Conservation (phyloP, 2,888 invertebrate genomes). For the Ganaspis brasiliensis region DNA sequence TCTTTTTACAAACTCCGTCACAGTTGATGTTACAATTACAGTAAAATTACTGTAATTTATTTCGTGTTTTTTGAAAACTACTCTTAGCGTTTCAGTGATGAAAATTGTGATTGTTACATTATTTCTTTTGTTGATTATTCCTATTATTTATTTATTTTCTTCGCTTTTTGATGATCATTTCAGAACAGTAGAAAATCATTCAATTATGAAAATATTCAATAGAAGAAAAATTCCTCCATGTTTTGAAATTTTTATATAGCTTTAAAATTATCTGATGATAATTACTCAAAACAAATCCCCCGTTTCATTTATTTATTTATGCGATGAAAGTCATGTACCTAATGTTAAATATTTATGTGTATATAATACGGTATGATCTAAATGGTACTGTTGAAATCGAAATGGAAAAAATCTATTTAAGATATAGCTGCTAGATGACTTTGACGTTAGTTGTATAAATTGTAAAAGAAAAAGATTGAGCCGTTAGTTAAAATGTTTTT, state of each 20-base stretch:
- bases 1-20: not conserved
- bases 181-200: not conserved
- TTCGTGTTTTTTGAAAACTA: not conserved
- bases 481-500: not conserved
- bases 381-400: not conserved
- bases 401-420: not conserved
- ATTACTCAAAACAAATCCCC: too few relatives aligned
- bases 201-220: not conserved
- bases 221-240: not conserved
- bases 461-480: not conserved
- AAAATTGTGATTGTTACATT: not conserved
- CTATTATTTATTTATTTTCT: not conserved
- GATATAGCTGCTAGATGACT: conserved; percentile 2
- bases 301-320: not conserved
- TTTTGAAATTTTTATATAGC: not conserved
- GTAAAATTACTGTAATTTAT: not conserved
- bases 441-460: not conserved
- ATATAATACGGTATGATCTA: conserved; percentile 3
- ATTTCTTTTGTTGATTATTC: not conserved
- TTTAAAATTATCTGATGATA: too few relatives aligned
- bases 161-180: not conserved
- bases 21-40: not conserved
- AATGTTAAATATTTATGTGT: conserved; percentile 34
- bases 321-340: not conserved
- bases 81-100: not conserved